Evolutionary conservation across 2,113 vertebrate genomes (phyloP), one percentile per base, ranked within the genome.

Genomic region (Gnathonemus longibarbis): DNA sequence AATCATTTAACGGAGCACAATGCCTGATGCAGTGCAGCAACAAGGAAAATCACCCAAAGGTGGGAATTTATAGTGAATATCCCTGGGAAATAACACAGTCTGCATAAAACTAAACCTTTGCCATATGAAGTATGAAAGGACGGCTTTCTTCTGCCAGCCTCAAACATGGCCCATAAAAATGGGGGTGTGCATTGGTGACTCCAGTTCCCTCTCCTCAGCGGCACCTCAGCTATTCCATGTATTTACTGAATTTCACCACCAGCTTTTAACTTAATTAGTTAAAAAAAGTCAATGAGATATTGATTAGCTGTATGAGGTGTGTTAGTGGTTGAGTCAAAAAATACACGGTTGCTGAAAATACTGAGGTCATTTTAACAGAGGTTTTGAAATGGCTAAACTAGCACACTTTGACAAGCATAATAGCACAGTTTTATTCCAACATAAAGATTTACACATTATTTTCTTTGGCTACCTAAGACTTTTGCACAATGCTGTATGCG

Each of bases 1-100:
- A 86, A 86, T 86, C n/a, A 86, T 27, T 49, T 48, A 86, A 86
- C 84, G 31, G 45, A 49, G 84, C 21, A 49, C 48, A 86, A 86
- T 27, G n/a, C 4, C 2, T 50, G 48, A 48, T 48, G 83, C 46
- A 46, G 83, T 5, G 46, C 7, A n/a, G 45, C 39, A 48, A 21
- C 17, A 84, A 48, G 83, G 46, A 84, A 21, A 84, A 24, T 84
- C 39, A n/a, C 84, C 45, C 48, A 86, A 50, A 27, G 84, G 45
- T 49, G 45, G 46, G 7, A 86, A 86, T 48, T 86, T 50, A 15
- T 50, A 80, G 74, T 19, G 74, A 80, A 80, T 80, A 24, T 49
- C 48, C 21, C 24, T 5, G 8, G 19, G 19, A 86, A 86, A 49
- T 6, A 50, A 48, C 45, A 86, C n/a, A n/a, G 45, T 49, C 46